phyloP scores from a whole-genome alignment of 2,888 invertebrate species.

The Endotricha flammealis region DNA sequence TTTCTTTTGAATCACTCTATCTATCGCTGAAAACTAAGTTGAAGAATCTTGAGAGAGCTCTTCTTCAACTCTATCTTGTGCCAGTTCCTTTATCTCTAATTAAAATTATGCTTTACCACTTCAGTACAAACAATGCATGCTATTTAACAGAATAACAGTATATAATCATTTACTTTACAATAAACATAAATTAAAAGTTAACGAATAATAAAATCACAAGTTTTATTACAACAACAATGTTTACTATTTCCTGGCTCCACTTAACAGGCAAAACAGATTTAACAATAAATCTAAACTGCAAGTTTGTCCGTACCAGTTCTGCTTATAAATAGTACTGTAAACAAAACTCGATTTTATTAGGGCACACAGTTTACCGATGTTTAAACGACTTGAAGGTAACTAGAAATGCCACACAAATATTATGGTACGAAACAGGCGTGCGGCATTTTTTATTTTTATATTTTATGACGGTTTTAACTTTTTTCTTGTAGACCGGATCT shows the following conservation, averaged over 20 bases:
- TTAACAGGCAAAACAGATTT: background rate
- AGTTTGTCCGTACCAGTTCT: slow-evolving; percentile 1
- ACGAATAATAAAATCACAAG: background rate
- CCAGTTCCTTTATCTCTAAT: no score
- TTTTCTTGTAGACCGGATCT: no score
- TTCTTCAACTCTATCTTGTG: no score
- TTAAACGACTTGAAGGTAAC: slow-evolving; percentile 8
- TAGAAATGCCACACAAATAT: slow-evolving; percentile 4
- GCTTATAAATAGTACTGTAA: slow-evolving; percentile 28
- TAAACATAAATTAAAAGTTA: background rate
- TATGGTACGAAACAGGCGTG: slow-evolving; percentile 7
- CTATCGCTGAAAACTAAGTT: no score
- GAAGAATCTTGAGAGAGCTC: no score
- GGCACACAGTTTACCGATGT: slow-evolving; percentile 21
- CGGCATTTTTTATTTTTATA: slow-evolving; percentile 3
- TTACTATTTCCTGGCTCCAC: background rate
- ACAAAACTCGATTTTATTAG: slow-evolving; percentile 32
- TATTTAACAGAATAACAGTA: no score
- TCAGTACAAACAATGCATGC: no score
- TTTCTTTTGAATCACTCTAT: no score
- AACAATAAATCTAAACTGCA: background rate
- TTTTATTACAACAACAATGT: background rate
- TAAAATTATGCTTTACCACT: no score
- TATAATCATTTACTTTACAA: no score
- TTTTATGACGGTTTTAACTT: no score